Base-by-base conservation (phyloP, 2,113 vertebrate genomes). In the Rhinogobius similis region DNA sequence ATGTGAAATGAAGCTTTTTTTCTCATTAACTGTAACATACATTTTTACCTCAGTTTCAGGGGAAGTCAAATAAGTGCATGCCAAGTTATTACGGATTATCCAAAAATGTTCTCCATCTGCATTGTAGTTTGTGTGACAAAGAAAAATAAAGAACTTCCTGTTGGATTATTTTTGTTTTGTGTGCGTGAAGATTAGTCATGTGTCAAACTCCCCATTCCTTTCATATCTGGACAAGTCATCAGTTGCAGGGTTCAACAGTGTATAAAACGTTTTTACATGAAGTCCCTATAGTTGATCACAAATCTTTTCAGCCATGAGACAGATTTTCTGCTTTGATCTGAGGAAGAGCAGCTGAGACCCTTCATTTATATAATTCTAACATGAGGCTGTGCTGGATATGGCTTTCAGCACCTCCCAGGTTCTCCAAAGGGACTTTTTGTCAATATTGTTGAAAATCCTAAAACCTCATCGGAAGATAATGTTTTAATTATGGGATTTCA, bases 351-450 rank as follows among this genome's bases (percentile, higher is more conserved):
- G 32, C 32, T 36, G 32, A 36, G 32, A 36, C 32, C 32, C 79
- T 76, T n/a, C n/a, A n/a, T n/a, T 82, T 62, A 80, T 86, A 75
- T 93, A 90, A 88, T 86, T 86, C 87, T 89, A 63, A 83, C 82
- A 78, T 74, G 79, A 90, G 55, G 26, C 55, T 26, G 3, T 36
- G 5, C 32, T 36, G 16, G 43, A 6, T 14, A 43, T 12, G 2
- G n/a, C n/a, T n/a, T n/a, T n/a, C n/a, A n/a, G n/a, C n/a, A n/a
- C n/a, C n/a, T n/a, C n/a, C n/a, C n/a, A n/a, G n/a, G 43, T 46
- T 16, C 43, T 46, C 43, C 26, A 29, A 29, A 24, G 12, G 11
- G 23, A 18, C 26, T 27, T 18, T 52, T 23, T 52, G 2, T 52
- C 1, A 23, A 52, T 52, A 52, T 21, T 52, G 20, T 50, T n/a